Base-by-base conservation (phyloP, 1,140 invertebrate species). In the Heliconius hermathena region DNA sequence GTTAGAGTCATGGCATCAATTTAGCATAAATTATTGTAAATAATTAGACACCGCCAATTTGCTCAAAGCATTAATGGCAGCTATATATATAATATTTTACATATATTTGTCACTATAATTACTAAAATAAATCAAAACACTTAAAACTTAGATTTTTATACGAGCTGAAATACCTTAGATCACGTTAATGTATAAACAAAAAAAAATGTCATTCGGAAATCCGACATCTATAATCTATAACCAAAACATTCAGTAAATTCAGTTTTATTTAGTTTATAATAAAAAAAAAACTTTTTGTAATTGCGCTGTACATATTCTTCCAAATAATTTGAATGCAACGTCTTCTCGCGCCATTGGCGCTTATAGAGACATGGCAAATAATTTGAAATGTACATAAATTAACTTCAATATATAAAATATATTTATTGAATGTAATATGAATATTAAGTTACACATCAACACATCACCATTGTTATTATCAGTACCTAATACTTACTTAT, bases 381-480 rank as follows among this genome's bases (percentile, higher is more conserved):
- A 57, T 57, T 57, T 57, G 8, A 57, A 57, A 57, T 57, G 54
- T 57, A 57, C 22, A 57, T 22, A 57, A n/a, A 60, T 60, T 60
- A 9, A 22, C 54, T 11, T 60, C 54, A 22, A 60, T 13, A 9
- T 26, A 9, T 22, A 60, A 46, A 52, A 52, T 18, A 8, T 52
- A 20, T 52, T 52, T 11, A 41, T 41, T 9, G 9, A 11, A 41
- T 41, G 38, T 41, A 1, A 46, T 36, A 36, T 46, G 41, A 46
- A 46, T 46, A 46, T 46, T 46, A 46, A 46, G 13, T 36, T 1
- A 46, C 41, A 16, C 13, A 52, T 20, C 49, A 20, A 52, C 6
- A 52, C 5, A 20, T 20, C 49, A 20, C 49, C 49, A 52, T 52
- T 3, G 16, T 52, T 20, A 18, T 52, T 52, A 52, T 52, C 49